phyloP scores from a whole-genome alignment of 2,113 vertebrate species.

The Lethenteron reissneri region DNA sequence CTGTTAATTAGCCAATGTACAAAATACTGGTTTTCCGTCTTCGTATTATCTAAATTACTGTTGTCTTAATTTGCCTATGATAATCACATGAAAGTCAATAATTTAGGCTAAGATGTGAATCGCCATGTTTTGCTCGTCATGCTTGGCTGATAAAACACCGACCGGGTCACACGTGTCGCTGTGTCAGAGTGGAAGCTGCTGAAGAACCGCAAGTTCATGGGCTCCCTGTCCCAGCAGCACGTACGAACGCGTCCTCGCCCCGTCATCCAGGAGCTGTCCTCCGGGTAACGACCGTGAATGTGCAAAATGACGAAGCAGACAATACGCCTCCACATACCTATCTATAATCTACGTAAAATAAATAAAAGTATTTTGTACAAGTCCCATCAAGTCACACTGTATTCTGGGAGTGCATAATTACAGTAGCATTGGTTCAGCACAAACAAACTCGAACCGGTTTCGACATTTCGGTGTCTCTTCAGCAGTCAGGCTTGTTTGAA shows the following conservation, averaged over 20 bases:
- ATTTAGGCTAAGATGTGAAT: no score
- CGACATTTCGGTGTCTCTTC: background rate
- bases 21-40: no score
- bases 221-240: constrained; percentile 43
- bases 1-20: no score
- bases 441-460: background rate
- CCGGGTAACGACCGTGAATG: constrained; percentile 12
- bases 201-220: constrained; percentile 53
- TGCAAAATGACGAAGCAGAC: background rate
- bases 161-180: background rate
- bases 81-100: no score
- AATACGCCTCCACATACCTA: background rate
- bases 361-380: background rate
- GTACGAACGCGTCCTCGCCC: constrained; percentile 41
- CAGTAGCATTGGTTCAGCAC: constrained; percentile 1
- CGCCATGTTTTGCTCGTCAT: no score
- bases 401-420: background rate
- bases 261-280: constrained; percentile 40
- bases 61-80: no score
- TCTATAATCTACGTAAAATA: background rate
- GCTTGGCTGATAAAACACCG: no score
- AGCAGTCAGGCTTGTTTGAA: no score
- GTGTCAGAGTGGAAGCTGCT: constrained; percentile 43
- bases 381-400: background rate
- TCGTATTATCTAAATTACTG: no score